Evolutionary conservation across 2,888 invertebrate genomes (phyloP), one percentile per base, ranked within the genome.

Genomic region (Cinara cedri): DNA sequence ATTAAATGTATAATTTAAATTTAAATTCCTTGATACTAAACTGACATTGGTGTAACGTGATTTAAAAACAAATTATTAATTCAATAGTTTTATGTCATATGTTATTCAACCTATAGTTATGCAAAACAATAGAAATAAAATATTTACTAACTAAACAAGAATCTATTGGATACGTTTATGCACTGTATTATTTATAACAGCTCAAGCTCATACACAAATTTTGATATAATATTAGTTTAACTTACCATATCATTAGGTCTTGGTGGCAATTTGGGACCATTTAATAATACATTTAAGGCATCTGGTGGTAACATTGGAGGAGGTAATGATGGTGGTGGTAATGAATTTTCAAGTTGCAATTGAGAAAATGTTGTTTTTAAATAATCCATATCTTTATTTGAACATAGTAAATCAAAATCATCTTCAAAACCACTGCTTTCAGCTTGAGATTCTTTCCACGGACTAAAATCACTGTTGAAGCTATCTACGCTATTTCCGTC

Each of bases 351-450:
- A 57, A 55, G 80, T 49, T 62, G 78, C 9, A 72, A 44, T 16
- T 72, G 62, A 8, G 82, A 54, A 21, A 78, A 21, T 9, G 65
- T 54, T 21, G 74, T 74, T 72, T 81, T 81, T 10, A 68, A 72
- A 60, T 62, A 62, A 76, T 83, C 82, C 46, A 82, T 81, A 65
- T 81, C 81, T 70, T 51, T 70, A 21, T 75, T 71, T 13, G 82
- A 76, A 80, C 71, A 80, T 62, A 81, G 90, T 65, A 90, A 87
- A 84, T 93, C 92, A 85, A 92, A 93, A 85, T 94, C 93, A 87
- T 93, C 94, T 85, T 94, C 94, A 85, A 94, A 94, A 4, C 93
- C 92, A 86, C 92, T 92, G 86, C 92, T 92, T 85, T 92, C 92
- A 62, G 91, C 90, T 84, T 91, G 91, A 6, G 92, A 92, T 10